A percentile compares a stretch with the other conserved stretches of the same genome.
Conservation (phyloP, 2,797 vertebrate genomes). For the Sebastolobus altivelis region DNA sequence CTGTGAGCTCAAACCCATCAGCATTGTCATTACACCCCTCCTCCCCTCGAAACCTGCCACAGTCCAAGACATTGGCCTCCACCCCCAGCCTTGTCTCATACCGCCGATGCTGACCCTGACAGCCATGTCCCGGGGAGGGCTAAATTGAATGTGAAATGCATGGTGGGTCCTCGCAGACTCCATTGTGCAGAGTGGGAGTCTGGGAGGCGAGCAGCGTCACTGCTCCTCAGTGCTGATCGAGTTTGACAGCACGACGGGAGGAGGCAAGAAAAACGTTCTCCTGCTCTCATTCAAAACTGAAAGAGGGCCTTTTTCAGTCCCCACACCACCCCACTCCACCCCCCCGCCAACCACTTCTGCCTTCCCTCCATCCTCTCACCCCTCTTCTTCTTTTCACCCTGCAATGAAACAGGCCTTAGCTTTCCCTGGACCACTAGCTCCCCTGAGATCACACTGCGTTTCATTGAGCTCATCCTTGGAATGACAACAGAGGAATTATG, state of each 20-base stretch:
- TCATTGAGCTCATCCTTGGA: constrained; percentile 65
- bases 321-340: constrained; percentile 41
- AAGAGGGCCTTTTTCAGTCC: constrained; percentile 92
- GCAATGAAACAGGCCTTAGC: constrained; percentile 66
- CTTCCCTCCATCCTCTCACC: constrained; percentile 75
- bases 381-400: constrained; percentile 70
- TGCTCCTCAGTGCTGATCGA: constrained; percentile 93
- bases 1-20: constrained; percentile 69
- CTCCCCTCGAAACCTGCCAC: constrained; percentile 72
- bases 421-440: constrained; percentile 65
- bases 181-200: constrained; percentile 90
- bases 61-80: constrained; percentile 78
- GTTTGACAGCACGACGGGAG: constrained; percentile 98
- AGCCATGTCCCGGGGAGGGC: constrained; percentile 89
- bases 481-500: constrained; percentile 55
- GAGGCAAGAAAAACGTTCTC: constrained; percentile 92
- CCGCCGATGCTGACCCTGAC: constrained; percentile 82
- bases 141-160: constrained; percentile 99
- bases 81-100: constrained; percentile 78
- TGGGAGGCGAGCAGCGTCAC: constrained; percentile 87
- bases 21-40: constrained; percentile 73
- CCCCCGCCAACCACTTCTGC: constrained; percentile 79
- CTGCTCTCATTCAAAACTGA: constrained; percentile 86
- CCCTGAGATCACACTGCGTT: constrained; percentile 65
- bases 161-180: constrained; percentile 91